A percentile compares a stretch with the other conserved stretches of the same genome.
These are phyloP conservation scores for Aurelia aurita DNA, from an alignment of 30 jellyfish, hydroid and myxozoan species.

Conservation along the genomic window DNA sequence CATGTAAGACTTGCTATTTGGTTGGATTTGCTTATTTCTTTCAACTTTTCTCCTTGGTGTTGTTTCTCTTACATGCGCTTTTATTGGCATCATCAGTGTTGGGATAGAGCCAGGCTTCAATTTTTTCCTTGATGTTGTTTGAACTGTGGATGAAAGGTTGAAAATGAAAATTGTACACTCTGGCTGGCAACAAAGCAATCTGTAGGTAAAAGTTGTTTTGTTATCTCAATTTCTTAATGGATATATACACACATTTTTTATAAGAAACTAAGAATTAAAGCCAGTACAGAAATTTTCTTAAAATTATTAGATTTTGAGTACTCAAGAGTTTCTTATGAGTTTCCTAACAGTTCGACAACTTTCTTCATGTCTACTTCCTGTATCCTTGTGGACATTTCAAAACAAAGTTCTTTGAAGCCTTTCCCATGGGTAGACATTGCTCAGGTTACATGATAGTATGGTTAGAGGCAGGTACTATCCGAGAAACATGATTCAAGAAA, in stretches of 20 bases:
- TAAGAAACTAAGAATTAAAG: not conserved
- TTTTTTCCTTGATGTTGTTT: constrained; percentile 27
- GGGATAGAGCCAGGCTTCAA: constrained; percentile 28
- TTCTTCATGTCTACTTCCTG: too few relatives aligned
- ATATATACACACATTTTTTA: not conserved
- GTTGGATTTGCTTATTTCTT: not conserved
- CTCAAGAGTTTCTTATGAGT: constrained; percentile 1
- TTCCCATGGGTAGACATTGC: not conserved
- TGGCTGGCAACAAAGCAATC: too few relatives aligned
- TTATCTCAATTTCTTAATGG: not conserved
- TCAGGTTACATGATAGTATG: not conserved
- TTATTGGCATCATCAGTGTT: constrained; percentile 16
- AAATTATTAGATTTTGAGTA: not conserved
- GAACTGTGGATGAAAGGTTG: not conserved
- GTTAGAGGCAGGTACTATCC: not conserved
- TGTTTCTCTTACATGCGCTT: not conserved
- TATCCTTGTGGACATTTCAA: not conserved
- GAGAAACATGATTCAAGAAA: not conserved
- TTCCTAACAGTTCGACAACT: not conserved
- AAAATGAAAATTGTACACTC: not conserved
- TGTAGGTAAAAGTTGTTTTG: not conserved
- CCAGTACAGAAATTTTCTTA: not conserved
- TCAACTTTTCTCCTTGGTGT: constrained; percentile 18
- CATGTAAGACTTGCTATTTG: constrained; percentile 19
- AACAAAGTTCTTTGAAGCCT: not conserved